Evolutionary conservation across 2,797 vertebrate species (phyloP).

Genomic region (Xerus rutilus): DNA sequence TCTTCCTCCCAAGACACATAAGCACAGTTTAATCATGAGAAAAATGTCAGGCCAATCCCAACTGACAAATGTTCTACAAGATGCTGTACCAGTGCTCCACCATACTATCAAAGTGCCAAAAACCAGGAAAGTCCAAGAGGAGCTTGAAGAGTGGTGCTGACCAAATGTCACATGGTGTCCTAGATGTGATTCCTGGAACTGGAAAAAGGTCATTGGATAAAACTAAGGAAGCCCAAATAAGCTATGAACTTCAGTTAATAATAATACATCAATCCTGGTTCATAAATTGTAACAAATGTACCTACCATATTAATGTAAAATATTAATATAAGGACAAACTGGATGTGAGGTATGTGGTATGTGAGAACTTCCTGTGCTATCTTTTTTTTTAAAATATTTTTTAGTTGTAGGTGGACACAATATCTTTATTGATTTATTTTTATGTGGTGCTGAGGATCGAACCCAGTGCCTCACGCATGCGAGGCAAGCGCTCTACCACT

Average conservation of each 20-base stretch:
- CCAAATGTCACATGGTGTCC: not conserved
- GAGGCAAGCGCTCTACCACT: too few relatives aligned
- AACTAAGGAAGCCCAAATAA: conserved; percentile 13
- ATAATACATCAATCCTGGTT: not conserved
- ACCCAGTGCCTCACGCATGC: too few relatives aligned
- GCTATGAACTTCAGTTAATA: not conserved
- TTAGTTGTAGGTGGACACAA: too few relatives aligned
- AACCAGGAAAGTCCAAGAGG: not conserved
- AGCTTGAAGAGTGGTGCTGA: not conserved
- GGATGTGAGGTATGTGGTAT: not conserved
- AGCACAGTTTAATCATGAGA: not conserved
- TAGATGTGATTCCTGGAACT: not conserved
- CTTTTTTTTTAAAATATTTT: too few relatives aligned
- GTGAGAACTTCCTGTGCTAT: not conserved
- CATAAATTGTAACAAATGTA: not conserved
- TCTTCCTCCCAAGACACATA: not conserved
- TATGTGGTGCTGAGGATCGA: too few relatives aligned
- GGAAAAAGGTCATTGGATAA: not conserved
- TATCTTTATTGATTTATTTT: too few relatives aligned
- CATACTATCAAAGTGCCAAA: not conserved
- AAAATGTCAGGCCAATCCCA: not conserved
- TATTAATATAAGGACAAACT: not conserved
- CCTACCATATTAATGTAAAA: not conserved
- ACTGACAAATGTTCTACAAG: not conserved
- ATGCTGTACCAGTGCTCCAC: not conserved